Percentiles rank a stretch among this genome's conserved stretches.
Conservation (phyloP, 2,888 invertebrate genomes). For the Hirtodrosophila cameraria region DNA sequence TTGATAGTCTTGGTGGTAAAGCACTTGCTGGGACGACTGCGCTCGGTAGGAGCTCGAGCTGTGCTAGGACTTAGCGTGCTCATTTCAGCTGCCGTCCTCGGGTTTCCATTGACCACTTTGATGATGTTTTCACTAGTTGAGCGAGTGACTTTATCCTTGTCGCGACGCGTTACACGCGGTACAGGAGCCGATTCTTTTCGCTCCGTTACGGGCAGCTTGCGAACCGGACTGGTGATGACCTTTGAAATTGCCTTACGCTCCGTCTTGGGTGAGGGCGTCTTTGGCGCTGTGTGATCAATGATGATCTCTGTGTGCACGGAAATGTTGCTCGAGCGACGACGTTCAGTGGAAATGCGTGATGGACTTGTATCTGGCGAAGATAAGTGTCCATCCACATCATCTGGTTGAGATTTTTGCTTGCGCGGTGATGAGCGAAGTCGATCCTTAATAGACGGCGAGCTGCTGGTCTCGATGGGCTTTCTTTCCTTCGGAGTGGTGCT, state of each 20-base stretch:
- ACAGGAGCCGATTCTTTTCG: conserved; percentile 84
- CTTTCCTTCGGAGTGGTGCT: conserved; percentile 27
- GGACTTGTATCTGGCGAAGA: conserved; percentile 78
- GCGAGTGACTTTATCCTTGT: conserved; percentile 85
- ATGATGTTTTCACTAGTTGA: conserved; percentile 86
- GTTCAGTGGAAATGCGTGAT: conserved; percentile 65
- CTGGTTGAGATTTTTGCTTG: conserved; percentile 63
- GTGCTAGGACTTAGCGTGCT: conserved; percentile 55
- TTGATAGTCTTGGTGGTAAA: conserved; percentile 86
- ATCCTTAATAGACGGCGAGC: conserved; percentile 67
- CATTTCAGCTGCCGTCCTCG: conserved; percentile 64
- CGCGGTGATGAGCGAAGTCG: conserved; percentile 76
- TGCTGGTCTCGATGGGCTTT: conserved; percentile 43
- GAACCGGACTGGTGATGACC: conserved; percentile 45
- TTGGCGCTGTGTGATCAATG: conserved; percentile 77
- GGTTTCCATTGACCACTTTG: conserved; percentile 83
- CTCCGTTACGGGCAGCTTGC: conserved; percentile 82
- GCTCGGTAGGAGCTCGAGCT: conserved; percentile 49
- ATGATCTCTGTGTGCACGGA: conserved; percentile 81
- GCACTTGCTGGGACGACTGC: conserved; percentile 83
- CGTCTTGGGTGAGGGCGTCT: conserved; percentile 61
- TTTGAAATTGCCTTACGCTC: conserved; percentile 28
- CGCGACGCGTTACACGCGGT: conserved; percentile 83
- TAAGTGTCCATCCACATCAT: conserved; percentile 66
- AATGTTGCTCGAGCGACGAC: conserved; percentile 81